These are phyloP conservation scores for Elmis aenea DNA, from an alignment of 2,888 invertebrate species.

Conservation along the genomic window DNA sequence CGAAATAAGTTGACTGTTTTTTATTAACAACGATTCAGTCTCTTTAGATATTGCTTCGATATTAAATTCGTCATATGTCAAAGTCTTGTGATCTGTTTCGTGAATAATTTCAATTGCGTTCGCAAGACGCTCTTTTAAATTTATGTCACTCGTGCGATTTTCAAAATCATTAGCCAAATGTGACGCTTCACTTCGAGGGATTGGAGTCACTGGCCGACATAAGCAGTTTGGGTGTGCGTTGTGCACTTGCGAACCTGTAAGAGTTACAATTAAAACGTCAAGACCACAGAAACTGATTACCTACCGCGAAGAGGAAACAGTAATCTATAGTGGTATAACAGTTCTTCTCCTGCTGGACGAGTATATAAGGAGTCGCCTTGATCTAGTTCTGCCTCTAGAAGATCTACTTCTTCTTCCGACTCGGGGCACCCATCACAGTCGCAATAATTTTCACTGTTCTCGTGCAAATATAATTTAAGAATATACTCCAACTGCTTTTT, in stretches of 20 bases:
- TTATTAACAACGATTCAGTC: too few relatives aligned
- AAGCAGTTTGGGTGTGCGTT: constrained; percentile 7
- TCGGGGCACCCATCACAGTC: constrained; percentile 20
- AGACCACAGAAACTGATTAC: too few relatives aligned
- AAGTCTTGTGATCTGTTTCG: too few relatives aligned
- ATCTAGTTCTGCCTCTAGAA: constrained; percentile 27
- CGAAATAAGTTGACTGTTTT: too few relatives aligned
- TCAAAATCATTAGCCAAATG: too few relatives aligned
- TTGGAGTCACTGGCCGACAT: constrained; percentile 11
- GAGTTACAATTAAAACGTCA: too few relatives aligned
- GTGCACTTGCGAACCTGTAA: constrained; percentile 9
- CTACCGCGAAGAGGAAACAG: constrained; percentile 7
- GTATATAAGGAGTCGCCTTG: constrained; percentile 8
- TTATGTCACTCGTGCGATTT: too few relatives aligned
- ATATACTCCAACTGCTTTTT: constrained; percentile 25
- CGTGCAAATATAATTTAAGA: constrained; percentile 21
- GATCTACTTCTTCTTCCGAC: constrained; percentile 25
- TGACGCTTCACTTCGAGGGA: too few relatives aligned
- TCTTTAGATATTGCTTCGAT: too few relatives aligned
- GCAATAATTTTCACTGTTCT: constrained; percentile 9
- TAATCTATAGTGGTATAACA: constrained; percentile 11
- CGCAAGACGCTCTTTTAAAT: too few relatives aligned
- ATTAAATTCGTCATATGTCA: too few relatives aligned
- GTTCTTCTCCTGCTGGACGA: constrained; percentile 11
- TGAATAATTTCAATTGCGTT: too few relatives aligned